Base-by-base conservation (phyloP, 2,797 vertebrate species). In the Meriones psammophilus region DNA sequence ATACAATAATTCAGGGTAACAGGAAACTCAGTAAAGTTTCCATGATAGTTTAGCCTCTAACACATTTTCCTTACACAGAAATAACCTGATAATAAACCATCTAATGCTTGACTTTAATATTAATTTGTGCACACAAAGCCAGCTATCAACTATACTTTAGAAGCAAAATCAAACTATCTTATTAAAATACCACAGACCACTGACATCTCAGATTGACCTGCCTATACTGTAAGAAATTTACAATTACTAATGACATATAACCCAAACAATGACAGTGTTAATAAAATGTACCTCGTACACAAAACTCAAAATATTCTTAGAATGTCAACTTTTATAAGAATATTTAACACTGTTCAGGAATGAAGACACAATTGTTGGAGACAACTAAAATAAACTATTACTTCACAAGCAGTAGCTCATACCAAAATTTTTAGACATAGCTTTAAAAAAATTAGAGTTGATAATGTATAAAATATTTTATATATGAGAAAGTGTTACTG, bases 281-380 rank as follows among this genome's bases (percentile, higher is more conserved):
- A 60, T 28, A 94, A 96, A 22, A 90, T 30, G 0, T 56, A 88
- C 12, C 91, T 89, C 84, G 50, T 33, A 91, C 30, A 3, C 17
- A 68, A 92, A 97, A 76, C 81, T 90, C 73, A 79, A 1, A 93
- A 94, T 94, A 89, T 91, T 71, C 39, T 94, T 42, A 94, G 94
- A 97, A 92, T 78, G 22, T 64, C 73, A 46, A 88, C 85, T 89
- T 96, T 92, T 71, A 76, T 46, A 30, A 94, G 96, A 89, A 89
- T 74, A 96, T 88, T 85, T 94, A 96, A 79, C 5, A 85, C 3
- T 62, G 3, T 60, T 95, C 60, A 91, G 30, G 3, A 76, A 92
- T 79, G 46, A 94, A 95, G 80, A 90, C 62, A 77, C 36, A 17
- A 81, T 8, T 80, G 58, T 0, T 95, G 33, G 17, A 94, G 22